Base-by-base conservation (phyloP, 2,797 vertebrate species). In the Tenualosa thibaudeaui region DNA sequence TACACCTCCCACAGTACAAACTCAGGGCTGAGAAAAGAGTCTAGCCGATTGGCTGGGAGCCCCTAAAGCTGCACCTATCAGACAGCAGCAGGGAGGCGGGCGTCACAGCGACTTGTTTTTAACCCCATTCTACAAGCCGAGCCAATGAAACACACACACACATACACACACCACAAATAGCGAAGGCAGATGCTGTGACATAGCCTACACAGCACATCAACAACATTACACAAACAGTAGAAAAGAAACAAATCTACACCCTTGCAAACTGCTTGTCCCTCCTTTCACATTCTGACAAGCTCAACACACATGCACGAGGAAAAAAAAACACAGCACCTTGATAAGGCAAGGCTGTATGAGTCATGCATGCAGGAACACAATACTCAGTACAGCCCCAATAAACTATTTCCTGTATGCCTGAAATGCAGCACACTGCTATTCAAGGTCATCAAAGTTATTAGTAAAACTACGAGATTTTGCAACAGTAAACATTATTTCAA, bases 91-190 rank as follows among this genome's bases (percentile, higher is more conserved):
- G 84, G 85, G 88, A 89, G 90, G 90, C 93, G 91, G 92, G 93
- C 93, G 90, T 94, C 93, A 94, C 83, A 88, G 90, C 84, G 75
- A 91, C 92, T 93, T 92, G 93, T 93, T 94, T 93, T 94, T 94
- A 94, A 93, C 91, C 92, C 92, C 86, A 87, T 90, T 94, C 93
- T 93, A 92, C 89, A 93, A 91, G 90, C 89, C 85, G 3, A 88
- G 82, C 81, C 78, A 91, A 88, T 85, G 85, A 85, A 89, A 93
- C 78, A 93, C 62, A 85, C 37, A 86, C 85, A 85, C 53, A 54
- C 53, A 17, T 13, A 82, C n/a, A 82, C n/a, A 43, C 2, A 43
- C 22, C 53, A 62, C 60, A 24, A 4, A 24, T 19, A 68, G 9
- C 26, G 13, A 26, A 12, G 26, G 62, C 56, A 65, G 62, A 8